Base-by-base conservation (phyloP, 1,140 invertebrate species). In the Macrobrachium nipponense region DNA sequence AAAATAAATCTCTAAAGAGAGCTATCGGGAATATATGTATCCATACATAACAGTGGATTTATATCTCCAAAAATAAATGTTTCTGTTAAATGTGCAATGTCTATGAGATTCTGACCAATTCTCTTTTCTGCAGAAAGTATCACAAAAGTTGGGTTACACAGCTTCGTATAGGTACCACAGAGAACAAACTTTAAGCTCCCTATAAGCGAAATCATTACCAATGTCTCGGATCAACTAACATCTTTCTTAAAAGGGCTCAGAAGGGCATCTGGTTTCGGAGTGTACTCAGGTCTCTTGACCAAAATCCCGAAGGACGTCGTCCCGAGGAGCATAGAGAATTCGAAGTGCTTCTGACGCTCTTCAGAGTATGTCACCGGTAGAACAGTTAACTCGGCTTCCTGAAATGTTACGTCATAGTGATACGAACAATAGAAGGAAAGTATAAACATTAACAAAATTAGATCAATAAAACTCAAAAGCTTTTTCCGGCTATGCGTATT, bases 211-310 rank as follows among this genome's bases (percentile, higher is more conserved):
- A 36, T 79, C 60, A n/a, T n/a, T 20, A 27, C 27, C 1, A 59
- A 20, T 18, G 59, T 27, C 10, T 51, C 62, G 12, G 72, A n/a
- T 7, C 51, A 18, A 78, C 70, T 87, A 87, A 92, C 92, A 78
- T 93, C 92, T 12, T 91, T 92, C 68, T 94, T 94, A 89, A 97
- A 97, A 0, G 96, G 96, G 14, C 95, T 96, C 36, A 96, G 90
- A 10, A 97, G 91, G 51, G 96, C 96, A 1, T 95, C 95, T 0
- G 96, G 95, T n/a, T 94, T 94, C 0, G 96, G 95, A 0, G 96
- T 96, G 90, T 95, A 95, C 75, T 92, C 92, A 0, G 96, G 96
- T 82, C 96, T 91, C 90, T 94, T 95, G 93, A 97, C 94, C 90
- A 97, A 92, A 89, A 96, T 94, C 5, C 95, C 94, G 93, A 95